These are phyloP conservation scores for Panzeria rudis DNA, from an alignment of 2,888 invertebrate species.

Conservation along the genomic window DNA sequence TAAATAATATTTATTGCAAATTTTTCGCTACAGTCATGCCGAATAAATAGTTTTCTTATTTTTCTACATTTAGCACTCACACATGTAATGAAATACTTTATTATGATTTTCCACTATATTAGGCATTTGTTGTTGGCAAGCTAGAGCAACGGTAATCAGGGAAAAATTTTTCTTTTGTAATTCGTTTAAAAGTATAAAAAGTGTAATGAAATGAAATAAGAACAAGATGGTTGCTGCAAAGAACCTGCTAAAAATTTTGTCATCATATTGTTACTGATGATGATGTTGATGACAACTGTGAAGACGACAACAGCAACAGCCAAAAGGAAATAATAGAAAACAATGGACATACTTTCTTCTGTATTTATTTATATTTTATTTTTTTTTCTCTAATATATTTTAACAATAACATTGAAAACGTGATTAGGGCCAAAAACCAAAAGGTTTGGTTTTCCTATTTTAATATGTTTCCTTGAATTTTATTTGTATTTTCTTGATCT, in stretches of 20 bases:
- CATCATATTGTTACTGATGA: conserved; percentile 54
- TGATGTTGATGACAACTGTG: not conserved
- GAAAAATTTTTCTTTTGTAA: conserved; percentile 50
- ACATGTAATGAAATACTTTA: conserved; percentile 49
- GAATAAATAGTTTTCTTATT: conserved; percentile 9
- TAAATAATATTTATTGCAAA: not conserved
- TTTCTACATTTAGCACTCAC: conserved; percentile 34
- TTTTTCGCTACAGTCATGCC: not conserved
- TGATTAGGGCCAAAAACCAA: conserved; percentile 64
- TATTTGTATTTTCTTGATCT: conserved; percentile 14
- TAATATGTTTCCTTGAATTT: conserved; percentile 30
- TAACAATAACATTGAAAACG: conserved; percentile 63
- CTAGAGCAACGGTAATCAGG: conserved; percentile 44
- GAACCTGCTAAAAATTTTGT: conserved; percentile 38
- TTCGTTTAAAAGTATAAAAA: conserved; percentile 49
- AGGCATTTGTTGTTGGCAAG: conserved; percentile 50
- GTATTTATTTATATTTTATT: conserved; percentile 22
- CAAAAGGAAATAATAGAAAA: conserved; percentile 55
- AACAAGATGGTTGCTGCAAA: conserved; percentile 38
- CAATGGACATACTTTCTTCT: conserved; percentile 23
- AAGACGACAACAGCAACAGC: conserved; percentile 13
- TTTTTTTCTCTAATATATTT: conserved; percentile 18
- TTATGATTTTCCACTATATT: conserved; percentile 37
- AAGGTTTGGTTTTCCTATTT: conserved; percentile 51
- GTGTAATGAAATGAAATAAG: conserved; percentile 34